Evolutionary conservation across 1,140 invertebrate species (phyloP), one percentile per base, ranked within the genome.

Genomic region (Gryllus bimaculatus): DNA sequence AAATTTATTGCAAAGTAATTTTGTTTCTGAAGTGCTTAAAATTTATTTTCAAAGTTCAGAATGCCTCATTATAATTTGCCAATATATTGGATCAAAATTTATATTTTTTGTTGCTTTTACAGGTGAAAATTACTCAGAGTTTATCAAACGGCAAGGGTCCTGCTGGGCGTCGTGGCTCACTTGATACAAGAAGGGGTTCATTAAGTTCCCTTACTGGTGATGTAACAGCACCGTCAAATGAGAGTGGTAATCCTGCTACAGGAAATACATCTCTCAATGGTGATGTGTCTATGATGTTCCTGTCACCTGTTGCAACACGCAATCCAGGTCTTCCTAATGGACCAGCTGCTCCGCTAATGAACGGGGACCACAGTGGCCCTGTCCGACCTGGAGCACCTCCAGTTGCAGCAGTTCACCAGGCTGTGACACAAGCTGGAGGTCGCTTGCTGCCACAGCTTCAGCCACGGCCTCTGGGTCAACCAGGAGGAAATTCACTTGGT

Each of bases 361-460:
- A 66, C 7, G 54, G 10, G 10, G 54, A 66, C 18, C 54, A 13
- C 10, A 66, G 54, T 66, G 18, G 10, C 54, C 54, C 54, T 13
- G 10, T 18, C 10, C 10, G 54, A 13, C 10, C 18, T 10, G 54
- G 54, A 66, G 18, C 18, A 66, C 18, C 54, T 13, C 54, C 10
- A 13, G 10, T 18, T 66, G 54, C 10, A 66, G 18, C 54, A 66
- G 54, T 66, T 18, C 54, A 66, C 54, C 54, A 66, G 54, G 54
- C 54, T 18, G 54, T 66, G 18, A 66, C 54, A 66, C 54, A 13
- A 13, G 54, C 54, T 66, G 54, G 54, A 66, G 54, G 80, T 39
- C 79, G 74, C 47, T 78, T 80, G 73, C 80, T 81, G 77, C 80
- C 79, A 8, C 79, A 78, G 18, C 78, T 82, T 48, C 79, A 81